A percentile compares a stretch with the other conserved stretches of the same genome.
phyloP scores from a whole-genome alignment of 2,888 invertebrate species.

The Silvanus unidentatus region DNA sequence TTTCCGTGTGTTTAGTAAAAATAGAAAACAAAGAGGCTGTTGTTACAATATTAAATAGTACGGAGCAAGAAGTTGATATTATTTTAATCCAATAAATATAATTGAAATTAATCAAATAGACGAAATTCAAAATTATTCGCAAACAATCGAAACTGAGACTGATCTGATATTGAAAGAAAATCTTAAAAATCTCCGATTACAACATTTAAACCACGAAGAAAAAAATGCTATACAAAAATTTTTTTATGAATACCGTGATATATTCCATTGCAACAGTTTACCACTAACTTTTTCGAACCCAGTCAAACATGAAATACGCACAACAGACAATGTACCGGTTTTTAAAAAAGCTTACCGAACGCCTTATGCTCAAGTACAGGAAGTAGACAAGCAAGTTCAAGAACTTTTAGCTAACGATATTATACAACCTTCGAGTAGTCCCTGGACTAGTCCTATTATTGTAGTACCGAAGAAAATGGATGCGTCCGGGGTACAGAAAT shows the following conservation, averaged over 20 bases:
- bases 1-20: constrained; percentile 1
- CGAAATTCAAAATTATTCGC: background rate
- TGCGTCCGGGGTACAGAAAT: no score
- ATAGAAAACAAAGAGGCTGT: background rate
- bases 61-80: background rate
- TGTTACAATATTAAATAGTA: background rate
- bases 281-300: background rate
- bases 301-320: constrained; percentile 7
- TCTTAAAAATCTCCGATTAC: background rate
- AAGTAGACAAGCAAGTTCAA: constrained; percentile 1
- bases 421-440: no score
- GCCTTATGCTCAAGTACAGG: background rate
- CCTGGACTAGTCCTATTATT: no score
- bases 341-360: constrained; percentile 1
- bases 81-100: background rate
- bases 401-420: no score
- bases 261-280: background rate
- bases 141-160: background rate
- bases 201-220: constrained; percentile 1
- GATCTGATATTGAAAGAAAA: constrained; percentile 2
- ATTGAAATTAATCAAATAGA: background rate
- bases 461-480: no score
- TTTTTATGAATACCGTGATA: constrained; percentile 1
- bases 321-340: background rate
- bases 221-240: background rate